Conservation (phyloP, 2,113 vertebrate species). For the Rattus norvegicus region GRCr8 NC_086022.1:179870001-179870500, state of each 20-base stretch:
- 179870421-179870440: not conserved
- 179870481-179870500: not conserved
- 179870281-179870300: too few species aligned
- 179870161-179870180: not conserved
- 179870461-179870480: not conserved
- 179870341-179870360: not conserved
- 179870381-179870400: not conserved
- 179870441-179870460: not conserved
- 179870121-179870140: not conserved
- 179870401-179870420: not conserved
- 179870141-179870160: constrained; percentile 12
- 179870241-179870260: not conserved
- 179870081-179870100: not conserved
- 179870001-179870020: not conserved
- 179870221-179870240: not conserved
- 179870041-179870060: constrained; percentile 29
- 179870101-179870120: not conserved
- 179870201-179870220: not conserved
- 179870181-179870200: not conserved
- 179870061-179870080: constrained; percentile 19
- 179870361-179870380: not conserved
- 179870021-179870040: not conserved
- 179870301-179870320: not conserved
- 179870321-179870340: not conserved
- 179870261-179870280: not conserved